phyloP scores from a whole-genome alignment of 2,888 invertebrate genomes.

The Eilema griseolum region DNA sequence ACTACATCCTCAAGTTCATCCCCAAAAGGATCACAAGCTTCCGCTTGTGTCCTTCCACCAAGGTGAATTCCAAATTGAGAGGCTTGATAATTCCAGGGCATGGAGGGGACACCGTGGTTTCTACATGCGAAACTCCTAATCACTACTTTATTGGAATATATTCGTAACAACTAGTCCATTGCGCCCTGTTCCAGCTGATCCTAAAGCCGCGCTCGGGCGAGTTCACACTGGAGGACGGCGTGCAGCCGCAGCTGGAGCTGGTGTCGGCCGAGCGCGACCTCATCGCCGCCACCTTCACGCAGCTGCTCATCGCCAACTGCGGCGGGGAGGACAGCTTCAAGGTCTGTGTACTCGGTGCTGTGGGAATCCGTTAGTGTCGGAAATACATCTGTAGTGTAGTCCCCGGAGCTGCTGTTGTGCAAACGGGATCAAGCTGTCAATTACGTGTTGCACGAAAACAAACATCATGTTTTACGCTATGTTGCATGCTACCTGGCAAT shows the following conservation, averaged over 20 bases:
- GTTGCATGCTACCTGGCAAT: too few species aligned
- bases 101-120: too few species aligned
- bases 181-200: constrained; percentile 57
- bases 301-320: constrained; percentile 96
- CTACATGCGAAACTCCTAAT: too few species aligned
- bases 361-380: too few species aligned
- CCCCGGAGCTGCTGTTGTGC: too few species aligned
- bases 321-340: constrained; percentile 98
- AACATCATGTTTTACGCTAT: too few species aligned
- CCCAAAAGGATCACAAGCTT: constrained; percentile 97
- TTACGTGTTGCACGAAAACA: too few species aligned
- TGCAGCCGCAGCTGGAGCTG: constrained; percentile 94
- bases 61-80: too few species aligned
- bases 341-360: constrained; percentile 56
- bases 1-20: constrained; percentile 96
- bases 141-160: not conserved
- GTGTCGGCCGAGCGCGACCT: constrained; percentile 95
- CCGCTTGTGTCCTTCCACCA: constrained; percentile 97
- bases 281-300: constrained; percentile 96
- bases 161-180: not conserved
- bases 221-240: constrained; percentile 96
- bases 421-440: too few species aligned
- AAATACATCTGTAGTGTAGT: too few species aligned
- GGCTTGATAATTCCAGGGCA: too few species aligned
- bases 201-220: constrained; percentile 83